A percentile compares a stretch with the other conserved stretches of the same genome.
Conservation (phyloP, 2,113 vertebrate species). For the Pomatostomus ruficeps region DNA sequence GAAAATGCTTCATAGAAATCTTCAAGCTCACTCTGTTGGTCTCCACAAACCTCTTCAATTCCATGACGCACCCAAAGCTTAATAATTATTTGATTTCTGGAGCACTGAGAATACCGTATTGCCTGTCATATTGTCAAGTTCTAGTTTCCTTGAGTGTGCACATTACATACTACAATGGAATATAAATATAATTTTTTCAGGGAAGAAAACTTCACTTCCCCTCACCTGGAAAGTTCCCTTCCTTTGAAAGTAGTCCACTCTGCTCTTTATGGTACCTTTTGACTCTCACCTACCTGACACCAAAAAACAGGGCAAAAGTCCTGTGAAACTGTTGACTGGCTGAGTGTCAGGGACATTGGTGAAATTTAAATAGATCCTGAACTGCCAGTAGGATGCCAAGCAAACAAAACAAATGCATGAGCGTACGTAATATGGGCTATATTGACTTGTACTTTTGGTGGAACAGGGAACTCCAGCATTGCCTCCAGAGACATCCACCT, state of each 20-base stretch:
- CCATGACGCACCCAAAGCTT: fast-evolving
- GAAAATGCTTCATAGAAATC: background rate
- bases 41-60: background rate
- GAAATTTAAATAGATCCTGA: background rate
- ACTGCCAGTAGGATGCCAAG: background rate
- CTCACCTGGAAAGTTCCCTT: background rate
- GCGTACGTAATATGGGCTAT: background rate
- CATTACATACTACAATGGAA: background rate
- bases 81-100: background rate
- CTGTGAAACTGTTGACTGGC: background rate
- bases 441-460: background rate
- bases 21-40: background rate
- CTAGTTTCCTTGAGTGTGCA: background rate
- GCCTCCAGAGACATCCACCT: background rate
- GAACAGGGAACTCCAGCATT: background rate
- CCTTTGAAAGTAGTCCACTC: background rate
- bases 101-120: background rate
- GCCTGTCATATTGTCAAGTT: background rate
- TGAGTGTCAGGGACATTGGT: background rate
- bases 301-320: background rate
- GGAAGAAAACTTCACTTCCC: background rate
- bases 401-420: background rate
- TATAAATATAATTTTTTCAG: background rate
- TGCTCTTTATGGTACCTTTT: background rate
- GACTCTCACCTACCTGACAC: background rate